Conservation (phyloP, 2,797 vertebrate species). For the Cirrhinus molitorella region DNA sequence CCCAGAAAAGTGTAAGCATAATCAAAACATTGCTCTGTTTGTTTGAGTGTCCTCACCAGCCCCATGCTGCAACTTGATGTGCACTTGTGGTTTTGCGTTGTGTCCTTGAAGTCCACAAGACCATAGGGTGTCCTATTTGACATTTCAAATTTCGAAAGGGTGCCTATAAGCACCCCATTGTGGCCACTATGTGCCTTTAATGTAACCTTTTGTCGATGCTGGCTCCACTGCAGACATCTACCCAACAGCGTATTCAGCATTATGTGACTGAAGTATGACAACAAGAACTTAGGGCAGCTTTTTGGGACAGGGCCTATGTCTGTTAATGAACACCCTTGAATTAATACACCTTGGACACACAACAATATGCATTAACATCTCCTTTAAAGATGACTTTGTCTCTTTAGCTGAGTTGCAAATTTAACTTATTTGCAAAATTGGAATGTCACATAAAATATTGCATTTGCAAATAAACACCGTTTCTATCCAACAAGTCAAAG, state of each 20-base stretch:
- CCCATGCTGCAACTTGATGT: neutral
- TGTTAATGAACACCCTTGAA: neutral
- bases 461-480: no score
- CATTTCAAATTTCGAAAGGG: constrained; percentile 1
- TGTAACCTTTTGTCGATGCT: constrained; percentile 1
- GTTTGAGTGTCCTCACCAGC: neutral
- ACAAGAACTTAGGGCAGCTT: neutral
- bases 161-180: constrained; percentile 15
- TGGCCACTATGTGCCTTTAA: neutral
- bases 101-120: constrained; percentile 4
- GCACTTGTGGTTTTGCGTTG: neutral
- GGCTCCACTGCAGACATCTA: constrained; percentile 6
- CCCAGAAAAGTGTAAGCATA: neutral
- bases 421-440: no score
- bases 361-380: neutral
- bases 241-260: neutral
- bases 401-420: neutral
- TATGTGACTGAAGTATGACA: neutral
- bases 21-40: neutral
- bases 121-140: neutral
- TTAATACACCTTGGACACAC: neutral
- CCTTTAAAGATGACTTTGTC: neutral
- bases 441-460: no score
- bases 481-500: no score
- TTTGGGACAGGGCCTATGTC: neutral